Conservation (phyloP, 2,888 invertebrate genomes). For the Epistrophe eligans region DNA sequence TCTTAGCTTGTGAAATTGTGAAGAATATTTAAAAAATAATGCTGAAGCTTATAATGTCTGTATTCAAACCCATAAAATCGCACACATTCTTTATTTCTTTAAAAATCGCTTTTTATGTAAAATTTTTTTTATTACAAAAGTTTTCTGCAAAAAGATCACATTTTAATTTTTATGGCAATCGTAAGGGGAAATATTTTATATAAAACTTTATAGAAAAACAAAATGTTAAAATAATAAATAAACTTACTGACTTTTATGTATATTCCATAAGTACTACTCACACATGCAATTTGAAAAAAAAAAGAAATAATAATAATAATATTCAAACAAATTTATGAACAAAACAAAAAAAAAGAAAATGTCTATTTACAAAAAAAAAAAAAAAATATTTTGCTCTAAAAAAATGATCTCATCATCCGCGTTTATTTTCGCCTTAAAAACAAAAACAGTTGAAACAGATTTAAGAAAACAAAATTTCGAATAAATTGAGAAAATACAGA, state of each 20-base stretch:
- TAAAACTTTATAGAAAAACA: slow-evolving; percentile 40
- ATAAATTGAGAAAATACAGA: slow-evolving; percentile 64
- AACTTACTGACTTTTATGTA: slow-evolving; percentile 64
- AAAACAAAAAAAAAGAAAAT: slow-evolving; percentile 46
- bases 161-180: slow-evolving; percentile 76
- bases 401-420: slow-evolving; percentile 84
- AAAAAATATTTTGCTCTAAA: slow-evolving; percentile 78
- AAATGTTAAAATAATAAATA: slow-evolving; percentile 40
- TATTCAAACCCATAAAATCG: neutral
- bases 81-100: neutral
- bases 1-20: neutral
- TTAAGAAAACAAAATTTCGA: slow-evolving; percentile 60
- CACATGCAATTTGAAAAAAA: slow-evolving; percentile 59
- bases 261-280: slow-evolving; percentile 55
- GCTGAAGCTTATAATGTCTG: neutral
- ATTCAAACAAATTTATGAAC: slow-evolving; percentile 40
- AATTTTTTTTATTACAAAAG: neutral
- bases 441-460: slow-evolving; percentile 46
- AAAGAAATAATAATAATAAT: neutral
- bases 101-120: neutral
- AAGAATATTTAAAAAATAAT: neutral
- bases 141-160: slow-evolving; percentile 15
- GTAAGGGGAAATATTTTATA: slow-evolving; percentile 42
- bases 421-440: slow-evolving; percentile 83
- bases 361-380: slow-evolving; percentile 34